phyloP scores from a whole-genome alignment of 2,888 invertebrate genomes.

The Lacanobia oleracea region DNA sequence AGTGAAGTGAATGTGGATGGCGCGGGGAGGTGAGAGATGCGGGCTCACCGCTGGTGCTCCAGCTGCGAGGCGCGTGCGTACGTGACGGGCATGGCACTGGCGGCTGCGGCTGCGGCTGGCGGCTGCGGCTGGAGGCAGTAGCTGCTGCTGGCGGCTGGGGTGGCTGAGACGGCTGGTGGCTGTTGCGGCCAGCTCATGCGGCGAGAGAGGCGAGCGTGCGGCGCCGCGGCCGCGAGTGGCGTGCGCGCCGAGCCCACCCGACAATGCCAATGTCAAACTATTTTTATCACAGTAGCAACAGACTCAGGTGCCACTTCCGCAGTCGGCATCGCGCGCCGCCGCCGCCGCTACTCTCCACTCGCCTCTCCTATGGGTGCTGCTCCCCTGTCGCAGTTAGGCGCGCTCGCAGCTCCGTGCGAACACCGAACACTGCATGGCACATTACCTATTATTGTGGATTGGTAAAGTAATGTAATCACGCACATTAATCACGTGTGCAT shows the following conservation, averaged over 20 bases:
- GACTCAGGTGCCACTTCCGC: constrained; percentile 68
- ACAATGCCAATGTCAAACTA: constrained; percentile 67
- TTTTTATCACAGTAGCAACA: constrained; percentile 66
- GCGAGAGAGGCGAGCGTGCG: constrained; percentile 31
- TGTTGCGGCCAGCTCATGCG: not conserved
- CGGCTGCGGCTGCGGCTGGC: not conserved
- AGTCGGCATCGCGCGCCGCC: constrained; percentile 2
- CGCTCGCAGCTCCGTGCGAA: no score
- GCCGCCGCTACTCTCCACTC: not conserved
- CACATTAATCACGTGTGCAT: constrained; percentile 18
- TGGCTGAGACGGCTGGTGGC: not conserved
- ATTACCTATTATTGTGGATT: constrained; percentile 8
- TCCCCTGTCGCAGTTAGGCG: not conserved
- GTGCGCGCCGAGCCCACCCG: constrained; percentile 5
- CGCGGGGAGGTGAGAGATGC: constrained; percentile 26
- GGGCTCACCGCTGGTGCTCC: constrained; percentile 77
- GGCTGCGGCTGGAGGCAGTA: not conserved
- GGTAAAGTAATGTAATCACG: constrained; percentile 19
- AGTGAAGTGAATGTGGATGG: not conserved
- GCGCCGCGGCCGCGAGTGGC: constrained; percentile 39
- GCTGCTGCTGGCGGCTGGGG: no score
- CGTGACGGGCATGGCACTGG: constrained; percentile 76
- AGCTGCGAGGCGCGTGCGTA: constrained; percentile 75
- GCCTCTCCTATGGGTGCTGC: not conserved
- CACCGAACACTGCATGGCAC: not conserved